Evolutionary conservation across 2,888 invertebrate genomes (phyloP).

Genomic region (Dynastes grantii): DNA sequence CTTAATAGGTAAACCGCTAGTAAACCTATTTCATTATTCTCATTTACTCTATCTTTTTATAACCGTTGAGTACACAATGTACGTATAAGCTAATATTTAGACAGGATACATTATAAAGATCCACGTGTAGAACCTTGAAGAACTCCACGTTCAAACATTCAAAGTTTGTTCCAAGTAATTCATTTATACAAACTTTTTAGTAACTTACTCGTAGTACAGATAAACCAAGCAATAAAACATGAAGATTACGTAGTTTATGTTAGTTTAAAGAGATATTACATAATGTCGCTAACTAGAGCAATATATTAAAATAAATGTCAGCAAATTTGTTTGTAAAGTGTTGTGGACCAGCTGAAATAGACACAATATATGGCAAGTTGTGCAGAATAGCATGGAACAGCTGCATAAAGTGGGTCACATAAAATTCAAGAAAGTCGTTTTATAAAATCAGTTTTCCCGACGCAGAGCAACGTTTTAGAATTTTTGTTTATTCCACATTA

Average conservation of each 20-base stretch:
- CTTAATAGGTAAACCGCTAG: too few relatives aligned
- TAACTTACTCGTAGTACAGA: not conserved
- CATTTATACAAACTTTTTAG: conserved; percentile 21
- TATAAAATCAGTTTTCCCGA: conserved; percentile 8
- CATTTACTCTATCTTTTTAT: too few relatives aligned
- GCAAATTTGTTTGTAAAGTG: conserved; percentile 43
- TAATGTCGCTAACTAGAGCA: conserved; percentile 30
- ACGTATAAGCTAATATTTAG: not conserved
- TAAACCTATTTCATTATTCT: too few relatives aligned
- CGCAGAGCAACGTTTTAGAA: conserved; percentile 11
- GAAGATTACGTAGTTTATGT: not conserved
- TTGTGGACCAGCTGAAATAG: conserved; percentile 39
- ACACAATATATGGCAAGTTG: conserved; percentile 32
- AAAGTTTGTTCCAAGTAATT: conserved; percentile 27
- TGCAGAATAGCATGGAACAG: conserved; percentile 28
- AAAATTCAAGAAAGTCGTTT: conserved; percentile 36
- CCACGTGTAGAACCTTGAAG: too few relatives aligned
- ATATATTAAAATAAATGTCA: conserved; percentile 44
- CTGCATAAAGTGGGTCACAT: conserved; percentile 40
- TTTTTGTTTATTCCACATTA: conserved; percentile 27
- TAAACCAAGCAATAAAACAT: not conserved
- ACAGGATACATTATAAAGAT: too few relatives aligned
- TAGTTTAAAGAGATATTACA: conserved; percentile 16
- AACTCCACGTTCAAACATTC: not conserved
- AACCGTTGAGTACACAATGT: not conserved